phyloP scores from a whole-genome alignment of 2,113 vertebrate species.

The Steatornis caripensis region DNA sequence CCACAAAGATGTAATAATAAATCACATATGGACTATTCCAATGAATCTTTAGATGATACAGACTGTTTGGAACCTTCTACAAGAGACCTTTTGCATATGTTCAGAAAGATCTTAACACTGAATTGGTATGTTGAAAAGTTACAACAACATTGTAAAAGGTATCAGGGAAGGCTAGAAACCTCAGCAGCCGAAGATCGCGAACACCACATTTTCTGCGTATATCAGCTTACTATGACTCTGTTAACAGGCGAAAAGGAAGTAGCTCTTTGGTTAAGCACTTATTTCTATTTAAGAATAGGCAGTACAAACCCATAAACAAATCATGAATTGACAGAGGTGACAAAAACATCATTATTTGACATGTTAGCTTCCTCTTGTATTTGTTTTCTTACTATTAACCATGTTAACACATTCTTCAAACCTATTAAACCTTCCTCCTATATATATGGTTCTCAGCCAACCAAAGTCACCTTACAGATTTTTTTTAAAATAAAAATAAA shows the following conservation, averaged over 20 bases:
- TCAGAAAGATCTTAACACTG: neutral
- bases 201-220: neutral
- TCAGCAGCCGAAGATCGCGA: fast-evolving
- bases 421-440: neutral
- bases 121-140: neutral
- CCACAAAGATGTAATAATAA: neutral
- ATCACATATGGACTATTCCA: neutral
- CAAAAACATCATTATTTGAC: neutral
- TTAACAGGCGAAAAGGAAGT: neutral
- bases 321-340: neutral
- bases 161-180: neutral
- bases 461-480: neutral
- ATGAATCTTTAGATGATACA: neutral
- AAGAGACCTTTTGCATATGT: neutral
- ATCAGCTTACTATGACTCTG: neutral
- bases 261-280: neutral
- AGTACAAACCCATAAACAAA: neutral
- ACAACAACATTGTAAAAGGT: neutral
- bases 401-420: neutral
- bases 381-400: neutral
- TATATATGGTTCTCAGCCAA: neutral
- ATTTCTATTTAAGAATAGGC: neutral
- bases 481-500: neutral
- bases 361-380: neutral
- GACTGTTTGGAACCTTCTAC: neutral